Conservation (phyloP, 2,113 vertebrate species). For the zebrafish (Danio rerio) region DNA sequence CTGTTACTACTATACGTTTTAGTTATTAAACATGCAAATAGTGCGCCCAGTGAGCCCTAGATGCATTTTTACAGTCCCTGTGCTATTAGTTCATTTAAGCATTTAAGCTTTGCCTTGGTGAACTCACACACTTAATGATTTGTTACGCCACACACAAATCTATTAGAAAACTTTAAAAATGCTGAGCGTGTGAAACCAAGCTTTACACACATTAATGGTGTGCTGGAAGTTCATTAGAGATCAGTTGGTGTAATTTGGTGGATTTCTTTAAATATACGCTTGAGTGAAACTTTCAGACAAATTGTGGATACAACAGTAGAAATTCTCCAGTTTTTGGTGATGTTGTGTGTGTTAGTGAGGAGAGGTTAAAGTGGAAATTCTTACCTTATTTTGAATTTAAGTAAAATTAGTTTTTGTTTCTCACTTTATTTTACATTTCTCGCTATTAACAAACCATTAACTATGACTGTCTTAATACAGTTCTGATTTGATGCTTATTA, state of each 20-base stretch:
- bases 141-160: neutral
- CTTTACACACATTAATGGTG: neutral
- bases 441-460: neutral
- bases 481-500: no score
- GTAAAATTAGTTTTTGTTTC: no score
- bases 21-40: conserved; percentile 51
- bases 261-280: neutral
- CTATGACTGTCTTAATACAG: no score
- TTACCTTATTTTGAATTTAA: no score
- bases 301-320: neutral
- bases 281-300: neutral
- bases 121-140: neutral
- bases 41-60: conserved; percentile 36
- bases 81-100: conserved; percentile 54
- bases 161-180: neutral
- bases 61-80: conserved; percentile 50
- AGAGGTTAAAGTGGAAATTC: no score
- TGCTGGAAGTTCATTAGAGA: neutral
- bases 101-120: conserved; percentile 1
- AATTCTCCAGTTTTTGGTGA: neutral
- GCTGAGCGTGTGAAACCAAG: neutral
- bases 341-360: no score
- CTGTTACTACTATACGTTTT: conserved; percentile 18
- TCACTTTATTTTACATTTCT: no score
- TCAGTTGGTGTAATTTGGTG: neutral